Conservation (phyloP, 2,113 vertebrate species). For the Amblyornis subalaris region DNA sequence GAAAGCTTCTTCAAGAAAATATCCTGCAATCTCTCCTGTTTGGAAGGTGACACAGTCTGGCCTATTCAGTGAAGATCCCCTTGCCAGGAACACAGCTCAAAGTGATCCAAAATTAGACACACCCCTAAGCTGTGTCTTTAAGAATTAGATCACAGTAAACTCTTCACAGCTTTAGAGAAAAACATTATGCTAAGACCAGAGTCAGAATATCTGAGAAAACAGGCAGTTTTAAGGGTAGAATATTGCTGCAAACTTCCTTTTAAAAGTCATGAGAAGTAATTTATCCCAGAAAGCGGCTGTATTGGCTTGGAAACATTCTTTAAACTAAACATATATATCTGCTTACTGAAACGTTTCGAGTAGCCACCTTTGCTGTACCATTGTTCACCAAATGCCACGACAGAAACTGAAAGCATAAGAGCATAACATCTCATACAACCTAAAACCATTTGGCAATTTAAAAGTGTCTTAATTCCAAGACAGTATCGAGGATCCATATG, state of each 20-base stretch:
- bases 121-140: rapidly evolving
- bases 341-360: not conserved
- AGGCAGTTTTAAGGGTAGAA: not conserved
- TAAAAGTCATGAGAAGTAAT: not conserved
- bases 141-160: not conserved
- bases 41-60: not conserved
- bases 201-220: not conserved
- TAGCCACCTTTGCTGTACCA: not conserved
- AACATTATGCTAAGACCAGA: not conserved
- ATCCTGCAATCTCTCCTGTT: not conserved
- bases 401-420: not conserved
- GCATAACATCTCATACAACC: not conserved
- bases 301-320: not conserved
- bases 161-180: not conserved
- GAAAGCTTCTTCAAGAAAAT: not conserved
- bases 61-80: not conserved
- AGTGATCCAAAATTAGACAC: not conserved
- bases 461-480: not conserved
- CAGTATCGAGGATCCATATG: not conserved
- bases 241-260: not conserved
- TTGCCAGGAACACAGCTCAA: not conserved
- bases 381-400: not conserved
- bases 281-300: not conserved
- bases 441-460: not conserved
- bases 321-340: not conserved